Base-by-base conservation (phyloP, 2,888 invertebrate species). In the Myopa tessellatipennis region DNA sequence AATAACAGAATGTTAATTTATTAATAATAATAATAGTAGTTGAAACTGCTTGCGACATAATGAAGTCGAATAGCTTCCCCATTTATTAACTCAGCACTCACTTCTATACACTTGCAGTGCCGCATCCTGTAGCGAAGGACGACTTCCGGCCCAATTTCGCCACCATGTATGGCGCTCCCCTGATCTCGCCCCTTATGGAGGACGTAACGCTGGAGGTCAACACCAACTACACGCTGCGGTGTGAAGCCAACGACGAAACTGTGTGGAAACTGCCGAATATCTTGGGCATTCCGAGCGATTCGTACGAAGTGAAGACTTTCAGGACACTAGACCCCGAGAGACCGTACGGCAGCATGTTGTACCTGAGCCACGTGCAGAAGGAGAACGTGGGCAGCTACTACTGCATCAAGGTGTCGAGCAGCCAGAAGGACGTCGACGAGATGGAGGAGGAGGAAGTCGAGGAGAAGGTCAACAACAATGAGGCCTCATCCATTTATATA, bases 331-430 rank as follows among this genome's bases (percentile, higher is more conserved):
- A 87, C 79, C 80, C 81, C 0, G 71, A 78, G 4, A 82, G 86
- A 3, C 85, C 84, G 77, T 91, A 89, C 83, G 90, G 91, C 81
- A 87, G 90, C 68, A 86, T 87, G 74, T 86, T 93, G 52, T 87
- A 90, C 61, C 82, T 92, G 40, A 84, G 82, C 68, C 87, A 90
- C 72, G 90, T 92, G 4, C 88, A 90, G 67, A 89, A 88, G 18
- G 87, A 87, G 34, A 87, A 91, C 74, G 91, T 92, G 76, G 92
- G 91, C 69, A 91, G 90, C 84, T 92, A 91, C 82, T 92, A 90
- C 79, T 92, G 92, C 83, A 88, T 90, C 73, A 91, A 91, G 82
- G 84, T 87, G 4, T 77, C 82, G 3, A 80, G 79, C 65, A 8
- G 75, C 14, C 75, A 40, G 0, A 84, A 85, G 16, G 83, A 83